Base-by-base conservation (phyloP, 2,113 vertebrate genomes). In the Campylorhamphus procurvoides region DNA sequence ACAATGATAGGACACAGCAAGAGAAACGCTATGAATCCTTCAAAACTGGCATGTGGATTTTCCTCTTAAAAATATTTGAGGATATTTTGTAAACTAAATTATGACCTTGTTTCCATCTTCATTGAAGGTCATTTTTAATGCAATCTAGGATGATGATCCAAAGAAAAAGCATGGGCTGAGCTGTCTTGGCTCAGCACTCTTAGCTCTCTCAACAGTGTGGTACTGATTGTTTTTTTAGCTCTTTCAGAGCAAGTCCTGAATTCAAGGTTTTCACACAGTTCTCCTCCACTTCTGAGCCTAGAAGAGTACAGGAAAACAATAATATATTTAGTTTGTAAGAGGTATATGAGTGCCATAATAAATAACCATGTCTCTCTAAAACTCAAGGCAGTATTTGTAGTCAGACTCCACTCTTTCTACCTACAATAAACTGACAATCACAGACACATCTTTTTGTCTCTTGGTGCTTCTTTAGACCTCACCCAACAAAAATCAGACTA, bases 11-110 rank as follows among this genome's bases (percentile, higher is more conserved):
- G 55, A 66, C 14, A 50, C 14, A 19, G 47, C 53, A 88, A 90
- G 44, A 90, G 18, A 90, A 87, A 77, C 16, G 23, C 39, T 28
- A 74, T 27, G 82, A 90, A 44, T 88, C 35, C n/a, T 72, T 90
- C 83, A 94, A 93, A 93, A 84, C 31, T 56, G 33, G 35, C 35
- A 55, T 28, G 42, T 37, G 18, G 29, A 66, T 90, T 91, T 87
- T 91, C 66, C 53, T 83, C n/a, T 62, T 85, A 83, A 91, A 89
- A 93, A 74, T 20, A 77, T 68, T 80, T 86, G 59, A 85, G 59
- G 10, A 63, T 74, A 67, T 74, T 94, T 85, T 94, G 52, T 67
- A 91, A 91, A 91, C 55, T 83, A 80, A 71, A 81, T 90, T 86
- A 80, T 55, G 20, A 56, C 22, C 78, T 75, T 69, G 49, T 90